Evolutionary conservation across 2,888 invertebrate genomes (phyloP), one percentile per base, ranked within the genome.

Genomic region (Tetropium fuscum): DNA sequence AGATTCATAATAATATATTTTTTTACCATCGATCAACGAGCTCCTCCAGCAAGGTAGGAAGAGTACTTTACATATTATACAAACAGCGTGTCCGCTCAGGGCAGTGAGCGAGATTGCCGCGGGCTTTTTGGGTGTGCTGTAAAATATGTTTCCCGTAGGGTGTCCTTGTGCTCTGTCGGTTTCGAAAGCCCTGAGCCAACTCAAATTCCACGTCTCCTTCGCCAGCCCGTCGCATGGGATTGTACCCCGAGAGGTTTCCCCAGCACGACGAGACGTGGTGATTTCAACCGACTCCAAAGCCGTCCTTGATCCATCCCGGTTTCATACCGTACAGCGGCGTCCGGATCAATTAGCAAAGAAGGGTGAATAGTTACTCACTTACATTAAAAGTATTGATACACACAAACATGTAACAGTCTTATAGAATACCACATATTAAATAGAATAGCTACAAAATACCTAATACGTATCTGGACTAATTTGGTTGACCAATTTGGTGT

Each of bases 61-160:
- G 53, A 57, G 36, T 57, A 62, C 62, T 63, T 63, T 64, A 49
- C 57, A 63, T 73, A 78, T 78, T 78, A 77, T 79, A 78, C 74
- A 77, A 76, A 78, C 75, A 76, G 75, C 79, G 80, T 79, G 79
- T 77, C 76, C 72, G 76, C 79, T 72, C 64, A 63, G 70, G 75
- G 79, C 77, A 70, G 76, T 77, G 77, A 77, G 77, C 77, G 78
- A 75, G 78, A 74, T 74, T 69, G 68, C 75, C 69, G 53, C 59
- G 65, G 73, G 74, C 73, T 57, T 65, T 66, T 72, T 78, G 77
- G 78, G 77, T 75, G 78, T 70, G 77, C 74, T 77, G 76, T 79
- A 78, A 80, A 79, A 79, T 79, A 79, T 80, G 77, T 73, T 74
- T 71, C 71, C 78, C 77, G 69, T 62, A 71, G 76, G 76, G 73